Evolutionary conservation across 2,888 invertebrate species (phyloP), one percentile per base, ranked within the genome.

Genomic region (Drosophila siamana): DNA sequence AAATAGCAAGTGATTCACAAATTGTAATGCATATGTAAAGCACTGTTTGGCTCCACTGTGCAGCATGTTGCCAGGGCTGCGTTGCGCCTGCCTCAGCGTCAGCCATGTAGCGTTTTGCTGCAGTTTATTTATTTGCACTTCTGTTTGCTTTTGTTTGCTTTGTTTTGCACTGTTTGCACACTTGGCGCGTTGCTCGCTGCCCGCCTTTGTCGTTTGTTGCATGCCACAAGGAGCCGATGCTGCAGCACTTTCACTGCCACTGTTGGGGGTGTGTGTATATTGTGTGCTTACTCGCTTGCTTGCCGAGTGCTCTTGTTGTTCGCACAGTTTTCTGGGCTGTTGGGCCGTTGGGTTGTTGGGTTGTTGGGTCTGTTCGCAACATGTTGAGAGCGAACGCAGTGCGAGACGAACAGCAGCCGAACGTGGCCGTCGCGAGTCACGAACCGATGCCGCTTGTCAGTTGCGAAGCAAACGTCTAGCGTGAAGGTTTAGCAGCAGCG

Each of bases 381-480:
- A 80, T 80, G 80, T 80, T 83, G 60, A 75, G 61, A 65, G 57
- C 70, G 75, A 74, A 68, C 56, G 46, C 11, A 16, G 11, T n/a
- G n/a, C 66, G 30, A 62, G 56, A 61, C 78, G 61, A 67, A 54
- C 59, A 40, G 54, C 51, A 40, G 54, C 70, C 76, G 73, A 73
- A 44, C 40, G 9, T 28, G 60, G 36, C 55, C 50, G 70, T 78
- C 64, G 50, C 50, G 15, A 19, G 36, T 40, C 48, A 38, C 80
- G 77, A 67, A 63, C 69, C 52, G 40, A 15, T 44, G 66, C 66
- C 74, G 72, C 69, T 51, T 75, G 72, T 72, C 88, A 85, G 88
- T 85, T 86, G 80, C 86, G 74, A 74, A 88, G 78, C 78, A 86
- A 88, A 71, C 88, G 84, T 88, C 80, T 82, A 80, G 72, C 78